Base-by-base conservation (phyloP, 2,113 vertebrate genomes). In the Gobius niger region DNA sequence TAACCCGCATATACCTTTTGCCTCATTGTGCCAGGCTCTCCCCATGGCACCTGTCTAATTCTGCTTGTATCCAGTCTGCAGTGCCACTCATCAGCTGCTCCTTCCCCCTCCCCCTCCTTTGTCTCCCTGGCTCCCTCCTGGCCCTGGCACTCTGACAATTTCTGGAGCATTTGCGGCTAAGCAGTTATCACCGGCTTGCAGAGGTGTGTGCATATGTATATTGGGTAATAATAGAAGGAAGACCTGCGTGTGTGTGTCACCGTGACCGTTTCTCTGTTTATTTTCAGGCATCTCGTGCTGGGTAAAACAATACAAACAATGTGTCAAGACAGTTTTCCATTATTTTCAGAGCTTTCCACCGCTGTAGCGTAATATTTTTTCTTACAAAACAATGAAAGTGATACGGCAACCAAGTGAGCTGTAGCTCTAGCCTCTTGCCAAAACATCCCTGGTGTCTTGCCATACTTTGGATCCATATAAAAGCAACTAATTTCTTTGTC, bases 151-250 rank as follows among this genome's bases (percentile, higher is more conserved):
- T 71, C 81, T 87, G 90, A 88, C 87, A 91, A 86, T 85, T 89
- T 86, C 85, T 84, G 87, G 85, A 88, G 88, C 87, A 74, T 79
- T 84, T 81, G 76, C 85, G 59, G 83, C 82, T 89, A 84, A 90
- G 87, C 90, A 91, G 82, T 91, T 91, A 91, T 91, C 90, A 85
- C 85, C 85, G 78, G 85, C 89, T 85, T 74, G 80, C 90, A 91
- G 90, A 84, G 76, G 77, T 85, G 85, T 88, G 82, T 59, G 66
- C 12, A 3, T 70, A 50, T 81, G 82, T 81, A 73, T 85, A 78
- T 82, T 75, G 72, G 70, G 68, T 72, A 73, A 84, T 85, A 85
- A 80, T 71, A 77, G 72, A 73, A 84, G 69, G 69, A 12, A 52
- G 72, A 77, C 51, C 70, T 64, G 74, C 15, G 72, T 65, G 70